These are phyloP conservation scores for Drosophila athabasca DNA, from an alignment of 1,140 invertebrate genomes.

Conservation along the genomic window DNA sequence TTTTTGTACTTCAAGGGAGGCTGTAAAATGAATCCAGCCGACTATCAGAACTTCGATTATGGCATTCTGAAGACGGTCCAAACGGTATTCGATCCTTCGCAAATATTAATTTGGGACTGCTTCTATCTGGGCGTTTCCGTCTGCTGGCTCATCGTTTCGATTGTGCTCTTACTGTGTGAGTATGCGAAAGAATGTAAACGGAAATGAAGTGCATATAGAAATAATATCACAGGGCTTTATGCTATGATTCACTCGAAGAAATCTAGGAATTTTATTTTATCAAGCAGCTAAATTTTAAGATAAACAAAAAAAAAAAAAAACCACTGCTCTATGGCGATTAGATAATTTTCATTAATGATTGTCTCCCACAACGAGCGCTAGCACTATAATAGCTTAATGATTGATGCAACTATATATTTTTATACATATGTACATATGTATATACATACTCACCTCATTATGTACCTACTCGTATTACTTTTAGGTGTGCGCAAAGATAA, in stretches of 20 bases:
- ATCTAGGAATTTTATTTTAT: slow-evolving; percentile 33
- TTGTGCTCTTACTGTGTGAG: slow-evolving; percentile 69
- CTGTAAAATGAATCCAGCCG: slow-evolving; percentile 41
- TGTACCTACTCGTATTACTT: no score
- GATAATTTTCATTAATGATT: slow-evolving; percentile 35
- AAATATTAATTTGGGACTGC: slow-evolving; percentile 69
- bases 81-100: slow-evolving; percentile 61
- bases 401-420: background rate
- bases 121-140: slow-evolving; percentile 70
- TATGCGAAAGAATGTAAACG: slow-evolving; percentile 23
- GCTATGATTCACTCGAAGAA: slow-evolving; percentile 48
- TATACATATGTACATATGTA: no score
- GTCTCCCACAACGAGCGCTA: background rate
- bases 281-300: slow-evolving; percentile 29
- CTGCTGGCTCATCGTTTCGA: slow-evolving; percentile 68
- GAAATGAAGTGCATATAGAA: slow-evolving; percentile 14
- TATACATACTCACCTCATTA: no score
- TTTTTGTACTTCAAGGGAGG: slow-evolving; percentile 67
- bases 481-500: slow-evolving; percentile 67
- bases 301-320: slow-evolving; percentile 47
- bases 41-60: slow-evolving; percentile 53
- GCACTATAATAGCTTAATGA: background rate
- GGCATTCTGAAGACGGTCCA: slow-evolving; percentile 36
- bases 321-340: background rate
- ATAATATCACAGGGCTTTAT: slow-evolving; percentile 8